Evolutionary conservation across 1,140 invertebrate genomes (phyloP), one percentile per base, ranked within the genome.

Genomic region (Halesus radiatus): DNA sequence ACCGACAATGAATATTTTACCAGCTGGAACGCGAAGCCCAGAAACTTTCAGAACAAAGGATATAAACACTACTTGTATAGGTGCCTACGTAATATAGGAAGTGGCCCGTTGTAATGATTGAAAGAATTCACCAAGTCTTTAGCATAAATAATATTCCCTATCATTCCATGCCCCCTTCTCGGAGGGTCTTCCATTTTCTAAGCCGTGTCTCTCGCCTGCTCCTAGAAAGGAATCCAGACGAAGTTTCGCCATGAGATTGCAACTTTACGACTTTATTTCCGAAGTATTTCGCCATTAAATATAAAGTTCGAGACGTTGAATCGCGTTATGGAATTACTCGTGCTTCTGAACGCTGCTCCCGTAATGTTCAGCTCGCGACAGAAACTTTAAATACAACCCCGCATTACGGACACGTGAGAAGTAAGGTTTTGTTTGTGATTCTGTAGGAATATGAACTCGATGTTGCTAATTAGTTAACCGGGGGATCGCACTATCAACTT

Each of bases 251-350:
- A 22, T 64, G 75, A 77, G 58, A 66, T 52, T 77, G 75, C 58
- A 64, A 77, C 75, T 77, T 77, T 66, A 66, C 75, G 75, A 77
- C 75, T 77, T 66, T 77, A 77, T 77, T 77, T 60, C 32, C 60
- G 22, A 77, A 77, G 75, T 77, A 77, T 77, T 76, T 77, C 37
- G 23, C 75, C 75, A 66, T 77, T 77, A 77, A 77, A 77, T 64
- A 66, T 37, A 76, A 76, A 76, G 73, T 76, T 76, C 20, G 53
- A 22, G 54, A 58, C 73, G 54, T 37, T 54, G 18, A 76, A 45
- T 76, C 56, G 29, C 29, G 53, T 76, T 76, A 76, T 7, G 53
- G 53, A 70, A 70, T 70, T 70, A 70, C 29, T 50, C 37, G 18
- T 22, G 22, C 62, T 70, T 50, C 66, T 45, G 29, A 70, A 20